Percentiles rank a stretch among this genome's conserved stretches.
phyloP scores from a whole-genome alignment of 1,140 invertebrate species.

The Drosophila bipectinata region DNA sequence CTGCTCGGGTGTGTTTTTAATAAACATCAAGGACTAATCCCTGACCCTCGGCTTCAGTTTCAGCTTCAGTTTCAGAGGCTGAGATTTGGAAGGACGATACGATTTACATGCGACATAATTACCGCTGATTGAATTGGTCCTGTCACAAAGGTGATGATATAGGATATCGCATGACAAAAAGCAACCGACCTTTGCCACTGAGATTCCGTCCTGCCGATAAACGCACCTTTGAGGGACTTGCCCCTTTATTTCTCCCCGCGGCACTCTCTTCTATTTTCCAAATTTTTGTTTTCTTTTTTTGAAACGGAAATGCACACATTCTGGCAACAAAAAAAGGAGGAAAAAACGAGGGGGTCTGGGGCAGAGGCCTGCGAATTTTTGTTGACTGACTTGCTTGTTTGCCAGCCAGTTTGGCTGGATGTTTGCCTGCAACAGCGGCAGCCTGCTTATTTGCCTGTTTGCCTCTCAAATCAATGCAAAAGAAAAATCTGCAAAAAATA shows the following conservation, averaged over 20 bases:
- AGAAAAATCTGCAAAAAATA: slow-evolving; percentile 4
- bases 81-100: slow-evolving; percentile 30
- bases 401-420: slow-evolving; percentile 18
- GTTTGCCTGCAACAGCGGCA: slow-evolving; percentile 11
- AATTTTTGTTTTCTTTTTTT: not conserved
- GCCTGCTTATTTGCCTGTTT: slow-evolving; percentile 51
- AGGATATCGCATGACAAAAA: slow-evolving; percentile 63
- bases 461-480: slow-evolving; percentile 39
- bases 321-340: slow-evolving; percentile 17
- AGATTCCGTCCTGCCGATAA: slow-evolving; percentile 18
- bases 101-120: slow-evolving; percentile 69
- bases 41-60: slow-evolving; percentile 12
- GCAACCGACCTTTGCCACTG: slow-evolving; percentile 17
- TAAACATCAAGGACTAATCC: slow-evolving; percentile 35
- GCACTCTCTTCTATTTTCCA: slow-evolving; percentile 1
- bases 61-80: slow-evolving; percentile 12
- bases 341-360: slow-evolving; percentile 4
- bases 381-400: slow-evolving; percentile 57
- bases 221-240: slow-evolving; percentile 12
- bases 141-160: slow-evolving; percentile 57
- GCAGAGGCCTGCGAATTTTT: slow-evolving; percentile 19
- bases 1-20: slow-evolving; percentile 25
- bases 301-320: slow-evolving; percentile 48
- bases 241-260: not conserved
- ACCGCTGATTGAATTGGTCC: slow-evolving; percentile 70